Evolutionary conservation across 2,113 vertebrate species (phyloP), one percentile per base, ranked within the genome.

Genomic region (Tragelaphus buxtoni): DNA sequence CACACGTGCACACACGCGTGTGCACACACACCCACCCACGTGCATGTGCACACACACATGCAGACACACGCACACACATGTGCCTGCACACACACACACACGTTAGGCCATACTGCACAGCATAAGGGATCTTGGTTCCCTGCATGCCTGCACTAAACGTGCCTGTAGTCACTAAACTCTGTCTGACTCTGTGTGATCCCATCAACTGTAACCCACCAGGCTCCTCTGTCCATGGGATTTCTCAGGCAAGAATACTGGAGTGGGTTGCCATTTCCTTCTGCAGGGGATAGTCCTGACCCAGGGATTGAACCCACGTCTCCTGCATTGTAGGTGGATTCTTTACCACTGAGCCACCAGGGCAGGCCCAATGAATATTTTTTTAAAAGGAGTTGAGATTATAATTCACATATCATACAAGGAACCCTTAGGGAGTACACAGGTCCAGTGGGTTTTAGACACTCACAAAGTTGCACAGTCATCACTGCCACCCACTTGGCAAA

Each of bases 1-100:
- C 24, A 0, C 22, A 24, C 3, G 3, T 39, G 3, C 22, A 24
- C 56, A 4, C 9, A 9, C 0, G 0, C 3, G 1, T 0, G 7
- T 8, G 7, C 18, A 3, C 53, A 53, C 20, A 9, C 53, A 4
- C 39, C 4, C 4, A 42, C 39, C 39, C 39, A 42, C 39, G 39
- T 42, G 7, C 20, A 4, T 3, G 7, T 7, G 7, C 55, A 56
- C 20, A 9, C 20, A 9, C 55, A 56, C 56, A 11, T 0, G 51
- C 51, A 53, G 8, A 56, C 20, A 8, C 53, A 56, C 56, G 5
- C 1, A 1, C 17, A 18, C 17, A 18, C 16, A 6, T 0, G 7
- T 0, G 10, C 0, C 0, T 9, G 1, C 22, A 22, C 56, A 10
- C 4, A 1, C 55, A 10, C 9, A 10, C 9, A 2, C 60, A 7